Percentiles rank a stretch among this genome's conserved stretches.
phyloP scores from a whole-genome alignment of 2,797 vertebrate species.

The Gambelia wislizenii region DNA sequence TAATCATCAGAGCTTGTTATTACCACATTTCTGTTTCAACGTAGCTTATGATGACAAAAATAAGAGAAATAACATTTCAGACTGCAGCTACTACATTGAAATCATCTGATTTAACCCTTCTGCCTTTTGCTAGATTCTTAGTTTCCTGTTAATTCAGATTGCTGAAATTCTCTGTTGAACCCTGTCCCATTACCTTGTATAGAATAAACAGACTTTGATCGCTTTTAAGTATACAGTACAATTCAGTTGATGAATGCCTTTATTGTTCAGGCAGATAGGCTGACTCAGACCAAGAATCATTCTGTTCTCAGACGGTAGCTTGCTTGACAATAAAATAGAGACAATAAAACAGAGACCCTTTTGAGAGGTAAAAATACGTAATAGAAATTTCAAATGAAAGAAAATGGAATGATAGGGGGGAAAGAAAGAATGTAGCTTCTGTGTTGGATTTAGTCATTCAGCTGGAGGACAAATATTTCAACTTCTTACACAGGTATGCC shows the following conservation, averaged over 20 bases:
- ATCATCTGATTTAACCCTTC: not conserved
- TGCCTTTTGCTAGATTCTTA: not conserved
- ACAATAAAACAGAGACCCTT: not conserved
- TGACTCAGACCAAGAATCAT: not conserved
- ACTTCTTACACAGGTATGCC: not conserved
- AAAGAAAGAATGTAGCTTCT: not conserved
- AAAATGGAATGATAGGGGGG: not conserved
- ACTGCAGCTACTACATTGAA: not conserved
- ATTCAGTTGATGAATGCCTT: not conserved
- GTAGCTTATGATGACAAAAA: constrained; percentile 10
- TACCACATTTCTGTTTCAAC: not conserved
- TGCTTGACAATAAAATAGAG: not conserved
- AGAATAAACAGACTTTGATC: not conserved
- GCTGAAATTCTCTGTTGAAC: not conserved
- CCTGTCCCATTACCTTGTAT: not conserved
- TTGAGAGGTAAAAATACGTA: not conserved
- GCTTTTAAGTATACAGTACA: not conserved
- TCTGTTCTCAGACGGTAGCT: not conserved
- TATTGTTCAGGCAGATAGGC: not conserved
- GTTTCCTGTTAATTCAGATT: not conserved
- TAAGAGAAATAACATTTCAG: not conserved
- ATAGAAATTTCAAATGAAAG: not conserved
- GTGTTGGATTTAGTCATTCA: not conserved
- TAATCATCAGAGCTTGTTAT: not conserved
- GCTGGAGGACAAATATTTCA: not conserved